These are phyloP conservation scores for Xanthorhoe spadicearia DNA, from an alignment of 2,888 invertebrate species.

Conservation along the genomic window DNA sequence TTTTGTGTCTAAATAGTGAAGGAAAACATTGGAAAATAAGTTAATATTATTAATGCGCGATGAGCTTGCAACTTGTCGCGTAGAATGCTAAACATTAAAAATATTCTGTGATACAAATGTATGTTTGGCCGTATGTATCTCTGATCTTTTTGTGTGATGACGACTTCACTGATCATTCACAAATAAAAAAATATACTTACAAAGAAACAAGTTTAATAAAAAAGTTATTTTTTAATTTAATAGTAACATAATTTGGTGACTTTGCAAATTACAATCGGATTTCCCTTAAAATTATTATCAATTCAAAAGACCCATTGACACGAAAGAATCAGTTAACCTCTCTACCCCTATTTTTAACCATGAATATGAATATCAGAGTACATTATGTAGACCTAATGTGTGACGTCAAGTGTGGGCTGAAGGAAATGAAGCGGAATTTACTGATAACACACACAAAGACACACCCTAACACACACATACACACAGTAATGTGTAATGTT, in stretches of 20 bases:
- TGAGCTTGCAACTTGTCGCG: too few relatives aligned
- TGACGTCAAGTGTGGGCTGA: slow-evolving; percentile 78
- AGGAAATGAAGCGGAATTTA: slow-evolving; percentile 84
- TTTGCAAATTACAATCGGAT: slow-evolving; percentile 9
- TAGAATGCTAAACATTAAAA: too few relatives aligned
- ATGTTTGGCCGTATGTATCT: too few relatives aligned
- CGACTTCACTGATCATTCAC: too few relatives aligned
- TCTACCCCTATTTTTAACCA: slow-evolving; percentile 35
- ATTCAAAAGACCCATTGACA: slow-evolving; percentile 20
- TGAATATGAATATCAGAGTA: slow-evolving; percentile 39
- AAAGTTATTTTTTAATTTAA: too few relatives aligned
- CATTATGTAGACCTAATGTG: slow-evolving; percentile 52
- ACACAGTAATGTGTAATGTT: slow-evolving; percentile 15
- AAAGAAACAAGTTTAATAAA: too few relatives aligned
- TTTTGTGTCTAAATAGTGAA: too few relatives aligned
- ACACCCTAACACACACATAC: slow-evolving; percentile 45
- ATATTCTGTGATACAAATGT: too few relatives aligned
- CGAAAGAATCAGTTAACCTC: slow-evolving; percentile 31
- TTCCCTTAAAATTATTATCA: slow-evolving; percentile 8
- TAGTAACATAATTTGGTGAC: neutral
- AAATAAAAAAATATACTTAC: too few relatives aligned
- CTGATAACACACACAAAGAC: slow-evolving; percentile 80
- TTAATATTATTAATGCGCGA: too few relatives aligned
- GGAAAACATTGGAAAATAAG: too few relatives aligned
- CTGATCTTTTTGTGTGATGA: too few relatives aligned